phyloP scores from a whole-genome alignment of 2,888 invertebrate species.

The Lumbricus terrestris region DNA sequence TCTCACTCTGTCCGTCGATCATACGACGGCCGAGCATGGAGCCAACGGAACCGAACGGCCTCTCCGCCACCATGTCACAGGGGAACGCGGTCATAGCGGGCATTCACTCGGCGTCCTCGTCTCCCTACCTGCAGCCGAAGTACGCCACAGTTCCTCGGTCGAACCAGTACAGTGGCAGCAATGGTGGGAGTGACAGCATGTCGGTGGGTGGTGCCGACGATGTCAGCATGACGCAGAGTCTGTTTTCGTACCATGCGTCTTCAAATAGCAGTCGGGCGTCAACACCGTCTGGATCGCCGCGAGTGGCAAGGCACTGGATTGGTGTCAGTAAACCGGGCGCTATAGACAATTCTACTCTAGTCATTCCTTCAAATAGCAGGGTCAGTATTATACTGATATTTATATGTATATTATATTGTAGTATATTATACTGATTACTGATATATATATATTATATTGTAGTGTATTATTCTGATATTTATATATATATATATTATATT shows the following conservation, averaged over 20 bases:
- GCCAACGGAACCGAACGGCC: neutral
- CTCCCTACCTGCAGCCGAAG: neutral
- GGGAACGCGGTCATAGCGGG: neutral
- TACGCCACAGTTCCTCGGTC: neutral
- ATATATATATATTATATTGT: too few species aligned
- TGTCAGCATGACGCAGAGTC: slow-evolving; percentile 9
- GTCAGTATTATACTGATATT: slow-evolving; percentile 51
- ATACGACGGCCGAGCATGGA: neutral
- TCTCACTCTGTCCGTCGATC: slow-evolving; percentile 5
- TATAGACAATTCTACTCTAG: slow-evolving; percentile 74
- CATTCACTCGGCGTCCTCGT: neutral
- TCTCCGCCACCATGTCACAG: neutral
- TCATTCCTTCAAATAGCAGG: slow-evolving; percentile 68
- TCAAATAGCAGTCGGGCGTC: neutral
- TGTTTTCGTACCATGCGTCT: neutral
- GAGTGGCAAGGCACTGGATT: neutral
- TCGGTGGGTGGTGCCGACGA: neutral
- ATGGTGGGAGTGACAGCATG: neutral
- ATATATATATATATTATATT: too few species aligned
- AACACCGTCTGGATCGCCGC: slow-evolving; percentile 4
- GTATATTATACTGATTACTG: too few species aligned
- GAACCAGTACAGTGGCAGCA: neutral
- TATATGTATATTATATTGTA: too few species aligned
- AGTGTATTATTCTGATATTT: neutral
- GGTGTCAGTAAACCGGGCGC: slow-evolving; percentile 65